Conservation (phyloP, 1,140 invertebrate species). For the Brachionus manjavacas region DNA sequence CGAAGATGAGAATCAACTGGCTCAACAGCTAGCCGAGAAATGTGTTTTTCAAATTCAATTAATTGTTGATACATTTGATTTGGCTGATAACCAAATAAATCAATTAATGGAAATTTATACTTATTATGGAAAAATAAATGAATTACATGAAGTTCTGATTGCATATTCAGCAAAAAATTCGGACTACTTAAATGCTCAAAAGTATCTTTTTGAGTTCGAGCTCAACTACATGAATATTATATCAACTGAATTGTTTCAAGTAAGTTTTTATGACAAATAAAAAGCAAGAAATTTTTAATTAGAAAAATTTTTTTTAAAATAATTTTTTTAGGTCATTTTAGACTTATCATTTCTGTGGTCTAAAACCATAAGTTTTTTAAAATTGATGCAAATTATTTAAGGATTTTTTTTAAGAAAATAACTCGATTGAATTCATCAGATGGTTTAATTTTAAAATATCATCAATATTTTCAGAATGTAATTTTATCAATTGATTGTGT, state of each 20-base stretch:
- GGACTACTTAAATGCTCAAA: slow-evolving; percentile 25
- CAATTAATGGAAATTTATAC: slow-evolving; percentile 18
- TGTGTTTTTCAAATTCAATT: slow-evolving; percentile 30
- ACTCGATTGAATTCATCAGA: slow-evolving; percentile 4
- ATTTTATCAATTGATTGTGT: slow-evolving; percentile 29
- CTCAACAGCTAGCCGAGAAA: slow-evolving; percentile 15
- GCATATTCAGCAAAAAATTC: background rate
- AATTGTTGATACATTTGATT: background rate
- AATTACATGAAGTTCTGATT: background rate
- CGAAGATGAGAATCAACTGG: background rate
- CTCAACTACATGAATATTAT: background rate
- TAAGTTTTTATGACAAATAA: background rate
- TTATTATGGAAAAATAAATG: slow-evolving; percentile 14
- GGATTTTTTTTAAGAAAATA: background rate
- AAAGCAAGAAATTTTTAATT: background rate
- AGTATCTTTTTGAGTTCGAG: slow-evolving; percentile 37
- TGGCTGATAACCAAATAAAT: slow-evolving; percentile 29
- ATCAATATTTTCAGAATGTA: background rate
- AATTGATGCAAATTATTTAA: background rate
- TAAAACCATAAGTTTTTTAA: too few species aligned
- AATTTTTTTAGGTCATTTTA: background rate
- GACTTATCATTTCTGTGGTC: too few species aligned
- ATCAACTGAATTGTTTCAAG: slow-evolving; percentile 12
- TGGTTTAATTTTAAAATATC: slow-evolving; percentile 14
- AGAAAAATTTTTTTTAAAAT: background rate